phyloP scores from a whole-genome alignment of 2,113 vertebrate genomes.

The Platysternon megacephalum region DNA sequence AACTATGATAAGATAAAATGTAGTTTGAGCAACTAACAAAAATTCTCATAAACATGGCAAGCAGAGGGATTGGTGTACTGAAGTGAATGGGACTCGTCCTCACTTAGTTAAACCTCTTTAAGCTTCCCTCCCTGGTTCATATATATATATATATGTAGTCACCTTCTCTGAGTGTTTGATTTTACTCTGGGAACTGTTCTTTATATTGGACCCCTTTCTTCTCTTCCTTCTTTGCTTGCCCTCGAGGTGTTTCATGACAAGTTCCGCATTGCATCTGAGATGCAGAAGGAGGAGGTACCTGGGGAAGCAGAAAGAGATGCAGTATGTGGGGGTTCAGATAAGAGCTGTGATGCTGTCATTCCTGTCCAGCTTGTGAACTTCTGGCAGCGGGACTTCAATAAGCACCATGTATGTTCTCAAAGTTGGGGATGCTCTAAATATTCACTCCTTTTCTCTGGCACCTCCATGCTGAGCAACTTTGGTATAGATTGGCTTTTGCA shows the following conservation, averaged over 20 bases:
- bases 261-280: slow-evolving; percentile 84
- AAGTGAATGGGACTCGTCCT: slow-evolving; percentile 3
- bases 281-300: slow-evolving; percentile 82
- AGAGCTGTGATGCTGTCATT: slow-evolving; percentile 27
- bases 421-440: background rate
- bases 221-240: slow-evolving; percentile 51
- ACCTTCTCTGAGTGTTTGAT: background rate
- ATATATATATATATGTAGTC: background rate
- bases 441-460: background rate
- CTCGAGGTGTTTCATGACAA: slow-evolving; percentile 81
- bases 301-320: background rate
- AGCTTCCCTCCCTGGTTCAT: slow-evolving; percentile 6
- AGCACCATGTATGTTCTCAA: background rate
- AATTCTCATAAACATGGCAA: background rate
- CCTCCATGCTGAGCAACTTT: background rate
- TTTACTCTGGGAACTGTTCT: slow-evolving; percentile 31
- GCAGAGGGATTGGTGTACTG: background rate
- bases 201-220: slow-evolving; percentile 65
- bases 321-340: slow-evolving; percentile 62
- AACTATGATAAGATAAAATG: background rate
- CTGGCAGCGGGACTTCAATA: background rate
- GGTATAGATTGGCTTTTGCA: slow-evolving; percentile 1
- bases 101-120: slow-evolving; percentile 35
- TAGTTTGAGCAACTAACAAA: background rate
- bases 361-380: background rate